Evolutionary conservation across 2,113 vertebrate genomes (phyloP), one percentile per base, ranked within the genome.

Genomic region (Catharus minimus): DNA sequence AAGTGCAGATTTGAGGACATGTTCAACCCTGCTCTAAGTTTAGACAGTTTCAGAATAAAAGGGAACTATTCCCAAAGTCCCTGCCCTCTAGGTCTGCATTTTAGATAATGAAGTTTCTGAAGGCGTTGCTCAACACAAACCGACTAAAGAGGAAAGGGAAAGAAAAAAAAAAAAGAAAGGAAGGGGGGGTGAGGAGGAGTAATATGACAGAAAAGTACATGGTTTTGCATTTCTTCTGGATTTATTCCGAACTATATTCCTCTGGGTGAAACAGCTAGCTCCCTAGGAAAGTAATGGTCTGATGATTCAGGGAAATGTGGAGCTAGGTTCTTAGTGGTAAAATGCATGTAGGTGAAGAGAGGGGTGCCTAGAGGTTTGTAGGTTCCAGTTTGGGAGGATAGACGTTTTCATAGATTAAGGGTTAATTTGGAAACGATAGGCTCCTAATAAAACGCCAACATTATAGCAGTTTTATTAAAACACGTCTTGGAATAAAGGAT

Each of bases 1-100:
- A 95, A 74, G 88, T 94, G 91, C 82, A 92, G 89, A 95, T 94
- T 95, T 94, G 93, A 93, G 84, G 89, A 94, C 71, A 64, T 87
- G 84, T 52, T 94, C 62, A 79, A 84, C 89, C 47, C 81, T 62
- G 50, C 86, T 88, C 65, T 84, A 95, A 91, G 55, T 88, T 80
- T 57, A 55, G 67, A 78, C 82, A 94, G 49, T 90, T 88, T 88
- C 53, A 79, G 67, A 90, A 89, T 90, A 82, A 93, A 92, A 94
- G 52, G 15, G 14, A 90, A 57, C 53, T 91, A 58, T 91, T 89
- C 67, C 75, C 78, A 65, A 89, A 85, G 65, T 75, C 92, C 57
- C 80, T 92, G 79, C 79, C 88, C 82, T 87, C 81, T 86, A 62
- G 73, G 61, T 90, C 81, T 95, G 71, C 26, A 58, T 92, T 94